phyloP scores from a whole-genome alignment of 2,888 invertebrate species.

The Agrilus cyanescens region DNA sequence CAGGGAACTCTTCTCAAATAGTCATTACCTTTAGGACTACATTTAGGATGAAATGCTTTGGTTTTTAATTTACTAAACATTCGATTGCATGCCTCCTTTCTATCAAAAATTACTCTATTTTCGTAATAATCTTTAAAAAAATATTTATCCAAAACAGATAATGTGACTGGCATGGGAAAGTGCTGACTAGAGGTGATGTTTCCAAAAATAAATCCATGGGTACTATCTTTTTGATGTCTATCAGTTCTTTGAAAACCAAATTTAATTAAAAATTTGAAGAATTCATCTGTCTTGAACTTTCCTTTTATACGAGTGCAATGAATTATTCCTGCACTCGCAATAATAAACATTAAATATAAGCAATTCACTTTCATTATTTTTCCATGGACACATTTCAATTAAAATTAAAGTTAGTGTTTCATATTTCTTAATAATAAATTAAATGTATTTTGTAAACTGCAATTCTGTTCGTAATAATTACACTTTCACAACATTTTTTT shows the following conservation, averaged over 20 bases:
- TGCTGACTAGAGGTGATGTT: constrained; percentile 69
- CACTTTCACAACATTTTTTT: no score
- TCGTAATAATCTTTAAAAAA: constrained; percentile 86
- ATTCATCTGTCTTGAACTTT: constrained; percentile 54
- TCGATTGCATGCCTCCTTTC: constrained; percentile 62
- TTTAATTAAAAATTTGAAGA: constrained; percentile 86
- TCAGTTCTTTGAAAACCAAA: constrained; percentile 97
- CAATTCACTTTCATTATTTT: not conserved
- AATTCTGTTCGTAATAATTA: no score
- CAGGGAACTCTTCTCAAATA: constrained; percentile 82
- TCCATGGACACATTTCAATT: constrained; percentile 1
- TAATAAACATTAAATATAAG: not conserved
- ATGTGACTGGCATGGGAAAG: constrained; percentile 58
- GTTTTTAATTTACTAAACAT: constrained; percentile 80
- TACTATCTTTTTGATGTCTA: constrained; percentile 68
- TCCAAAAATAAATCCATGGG: constrained; percentile 92
- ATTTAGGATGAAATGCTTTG: constrained; percentile 74
- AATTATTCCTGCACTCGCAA: not conserved
- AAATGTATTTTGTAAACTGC: no score
- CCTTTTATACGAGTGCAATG: constrained; percentile 47
- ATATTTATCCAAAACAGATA: constrained; percentile 81
- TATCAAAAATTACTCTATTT: constrained; percentile 53
- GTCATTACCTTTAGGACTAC: constrained; percentile 66
- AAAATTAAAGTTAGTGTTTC: not conserved
- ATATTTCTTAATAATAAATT: no score